Evolutionary conservation across 64 coral and sea anemone genomes (phyloP), one percentile per base, ranked within the genome.

Genomic region (Hydrozoanthus tunicans): DNA sequence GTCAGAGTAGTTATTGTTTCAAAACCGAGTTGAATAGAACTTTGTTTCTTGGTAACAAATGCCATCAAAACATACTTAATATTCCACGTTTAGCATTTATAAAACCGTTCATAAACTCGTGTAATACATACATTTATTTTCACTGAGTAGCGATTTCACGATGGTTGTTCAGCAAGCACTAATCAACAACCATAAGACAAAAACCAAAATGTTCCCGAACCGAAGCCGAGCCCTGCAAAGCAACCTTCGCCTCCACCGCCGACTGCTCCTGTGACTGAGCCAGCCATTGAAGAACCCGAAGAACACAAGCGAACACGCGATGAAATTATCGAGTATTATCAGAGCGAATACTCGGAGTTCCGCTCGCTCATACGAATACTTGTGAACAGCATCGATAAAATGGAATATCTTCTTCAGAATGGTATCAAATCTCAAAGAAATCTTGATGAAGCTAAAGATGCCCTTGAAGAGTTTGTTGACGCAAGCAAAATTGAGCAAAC

Each of bases 401-500:
- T 82, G 80, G 51, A 64, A 4, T 43, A 82, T 9, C 27, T 82
- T 52, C 25, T 82, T 64, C 26, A 82, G 12, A 15, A 7, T 8
- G 80, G 60, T 52, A 8, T 65, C 53, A 65, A 65, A 53, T 82
- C 80, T 64, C 26, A 32, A 5, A 82, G 26, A 65, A 53, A 82
- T 59, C 80, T 82, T 3, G 51, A 15, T 14, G 80, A 82, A 51
- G 60, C 80, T 64, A 82, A 82, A 14, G 27, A 65, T 64, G 60
- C 80, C 12, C 53, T 82, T 10, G 80, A 82, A 82, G 60, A 82
- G 80, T 82, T 82, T 64, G 80, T 66, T 53, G 80, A 82, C 80
- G 65, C 24, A 1, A 65, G 60, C 27, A 82, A 82, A 14, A 82
- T 82, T 0, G 80, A 82, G 3, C 59, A 65, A 2, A 82, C 80